Conservation (phyloP, 2,113 vertebrate genomes). For the Lutjanus erythropterus region DNA sequence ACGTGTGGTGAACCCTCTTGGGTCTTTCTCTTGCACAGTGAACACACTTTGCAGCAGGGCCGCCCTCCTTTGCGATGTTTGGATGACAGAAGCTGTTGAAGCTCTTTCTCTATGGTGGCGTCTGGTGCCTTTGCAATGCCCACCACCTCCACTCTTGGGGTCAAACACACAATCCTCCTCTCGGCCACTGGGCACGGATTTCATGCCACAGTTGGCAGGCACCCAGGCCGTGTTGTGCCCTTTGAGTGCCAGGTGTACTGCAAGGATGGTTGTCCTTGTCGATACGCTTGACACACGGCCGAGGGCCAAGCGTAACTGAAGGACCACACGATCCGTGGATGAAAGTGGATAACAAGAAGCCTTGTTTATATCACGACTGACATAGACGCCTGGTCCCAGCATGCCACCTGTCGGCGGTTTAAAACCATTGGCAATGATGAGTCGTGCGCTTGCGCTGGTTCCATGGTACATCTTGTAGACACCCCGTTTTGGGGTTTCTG, state of each 20-base stretch:
- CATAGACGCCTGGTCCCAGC: constrained; percentile 79
- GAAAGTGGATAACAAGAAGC: constrained; percentile 73
- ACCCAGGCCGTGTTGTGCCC: constrained; percentile 80
- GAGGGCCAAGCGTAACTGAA: constrained; percentile 43
- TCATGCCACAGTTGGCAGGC: constrained; percentile 78
- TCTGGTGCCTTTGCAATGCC: constrained; percentile 64
- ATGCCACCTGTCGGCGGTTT: constrained; percentile 62
- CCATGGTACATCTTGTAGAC: constrained; percentile 53
- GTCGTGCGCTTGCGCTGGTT: constrained; percentile 4
- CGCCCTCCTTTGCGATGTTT: neutral
- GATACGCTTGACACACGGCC: constrained; percentile 75
- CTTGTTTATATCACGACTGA: constrained; percentile 74
- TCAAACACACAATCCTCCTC: constrained; percentile 85
- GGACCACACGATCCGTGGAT: constrained; percentile 1
- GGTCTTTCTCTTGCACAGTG: constrained; percentile 65
- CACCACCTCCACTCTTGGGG: constrained; percentile 66
- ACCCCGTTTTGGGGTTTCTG: constrained; percentile 14
- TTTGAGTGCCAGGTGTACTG: constrained; percentile 64
- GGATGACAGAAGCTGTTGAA: constrained; percentile 61
- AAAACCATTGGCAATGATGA: constrained; percentile 73
- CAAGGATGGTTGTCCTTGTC: constrained; percentile 74
- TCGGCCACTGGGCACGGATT: constrained; percentile 71
- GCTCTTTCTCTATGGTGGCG: constrained; percentile 27
- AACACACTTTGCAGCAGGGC: constrained; percentile 47
- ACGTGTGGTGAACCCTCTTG: constrained; percentile 53